phyloP scores from a whole-genome alignment of 64 coral and sea anemone species.

The Hydrozoanthus tunicans region DNA sequence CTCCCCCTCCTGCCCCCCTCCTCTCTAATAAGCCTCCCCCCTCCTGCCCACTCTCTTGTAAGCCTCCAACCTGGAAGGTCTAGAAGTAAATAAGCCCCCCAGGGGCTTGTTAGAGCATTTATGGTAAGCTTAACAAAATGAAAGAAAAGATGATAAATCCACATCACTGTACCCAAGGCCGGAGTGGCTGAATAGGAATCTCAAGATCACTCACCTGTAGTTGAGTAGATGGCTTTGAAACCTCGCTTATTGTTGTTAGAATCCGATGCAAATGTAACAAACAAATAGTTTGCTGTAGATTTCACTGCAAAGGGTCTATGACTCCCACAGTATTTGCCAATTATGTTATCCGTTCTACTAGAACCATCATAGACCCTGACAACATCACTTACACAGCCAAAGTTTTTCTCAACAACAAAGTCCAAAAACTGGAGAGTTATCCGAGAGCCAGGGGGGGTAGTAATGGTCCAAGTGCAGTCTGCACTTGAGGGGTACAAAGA shows the following conservation, averaged over 20 bases:
- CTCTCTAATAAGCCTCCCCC: too few relatives aligned
- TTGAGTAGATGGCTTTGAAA: slow-evolving; percentile 13
- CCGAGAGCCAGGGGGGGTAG: not conserved
- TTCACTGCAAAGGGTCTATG: slow-evolving; percentile 1
- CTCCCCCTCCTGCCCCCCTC: too few relatives aligned
- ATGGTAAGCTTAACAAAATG: too few relatives aligned
- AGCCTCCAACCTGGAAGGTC: too few relatives aligned
- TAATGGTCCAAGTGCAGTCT: slow-evolving; percentile 41
- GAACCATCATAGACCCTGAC: slow-evolving; percentile 15
- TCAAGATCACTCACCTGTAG: not conserved
- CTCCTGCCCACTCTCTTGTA: too few relatives aligned
- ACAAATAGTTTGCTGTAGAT: slow-evolving; percentile 4
- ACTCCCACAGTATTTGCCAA: slow-evolving; percentile 17
- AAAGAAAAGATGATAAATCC: too few relatives aligned
- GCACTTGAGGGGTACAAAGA: not conserved
- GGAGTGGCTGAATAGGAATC: not conserved
- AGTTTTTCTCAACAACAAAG: slow-evolving; percentile 18
- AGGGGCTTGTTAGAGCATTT: too few relatives aligned
- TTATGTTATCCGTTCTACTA: not conserved
- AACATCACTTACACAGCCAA: not conserved
- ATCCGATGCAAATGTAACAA: slow-evolving; percentile 9
- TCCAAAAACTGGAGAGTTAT: slow-evolving; percentile 30
- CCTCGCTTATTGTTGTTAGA: not conserved
- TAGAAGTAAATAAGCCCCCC: too few relatives aligned
- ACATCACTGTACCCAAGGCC: too few relatives aligned